Conservation (phyloP, 2,113 vertebrate genomes). For the Oncorhynchus nerka region DNA sequence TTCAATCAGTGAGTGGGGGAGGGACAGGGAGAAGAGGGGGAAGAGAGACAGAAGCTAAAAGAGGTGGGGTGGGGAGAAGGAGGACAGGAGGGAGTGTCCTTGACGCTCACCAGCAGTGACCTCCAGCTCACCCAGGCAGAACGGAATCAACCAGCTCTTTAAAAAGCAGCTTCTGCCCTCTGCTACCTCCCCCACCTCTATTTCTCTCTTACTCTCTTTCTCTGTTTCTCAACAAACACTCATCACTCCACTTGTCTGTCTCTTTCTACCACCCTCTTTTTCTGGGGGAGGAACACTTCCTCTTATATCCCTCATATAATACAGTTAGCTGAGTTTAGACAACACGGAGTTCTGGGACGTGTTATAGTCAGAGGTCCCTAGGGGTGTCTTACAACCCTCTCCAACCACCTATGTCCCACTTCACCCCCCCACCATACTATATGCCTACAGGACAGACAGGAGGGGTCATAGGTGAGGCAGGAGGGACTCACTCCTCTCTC, state of each 20-base stretch:
- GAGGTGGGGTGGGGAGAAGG: not conserved
- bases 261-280: not conserved
- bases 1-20: not conserved
- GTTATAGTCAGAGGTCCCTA: not conserved
- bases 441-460: not conserved
- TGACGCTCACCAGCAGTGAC: not conserved
- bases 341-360: not conserved
- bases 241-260: not conserved
- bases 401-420: too few species aligned
- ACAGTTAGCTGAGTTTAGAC: too few species aligned
- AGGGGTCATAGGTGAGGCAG: not conserved
- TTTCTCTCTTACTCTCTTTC: not conserved
- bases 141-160: not conserved
- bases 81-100: not conserved
- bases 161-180: too few species aligned
- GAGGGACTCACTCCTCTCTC: not conserved
- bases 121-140: not conserved
- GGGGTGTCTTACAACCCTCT: too few species aligned
- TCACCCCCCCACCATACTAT: not conserved
- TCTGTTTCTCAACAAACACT: not conserved
- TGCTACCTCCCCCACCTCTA: not conserved
- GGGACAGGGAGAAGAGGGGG: not conserved
- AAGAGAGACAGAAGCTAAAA: not conserved
- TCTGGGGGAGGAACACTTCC: not conserved
- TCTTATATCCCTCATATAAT: not conserved